These are phyloP conservation scores for Agrypnus murinus DNA, from an alignment of 2,888 invertebrate genomes.

Conservation along the genomic window DNA sequence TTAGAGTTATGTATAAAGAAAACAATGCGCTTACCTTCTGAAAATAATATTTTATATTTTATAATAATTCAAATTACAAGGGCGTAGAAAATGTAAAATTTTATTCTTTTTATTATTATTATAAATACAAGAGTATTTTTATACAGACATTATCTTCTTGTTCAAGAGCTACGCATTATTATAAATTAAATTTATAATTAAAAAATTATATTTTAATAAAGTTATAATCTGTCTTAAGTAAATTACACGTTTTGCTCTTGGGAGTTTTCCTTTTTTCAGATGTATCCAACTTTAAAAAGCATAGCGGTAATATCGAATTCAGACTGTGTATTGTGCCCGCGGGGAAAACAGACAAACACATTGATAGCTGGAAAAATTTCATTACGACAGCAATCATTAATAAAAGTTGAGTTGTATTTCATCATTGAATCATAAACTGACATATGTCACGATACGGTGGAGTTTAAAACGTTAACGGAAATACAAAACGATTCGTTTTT, in stretches of 20 bases:
- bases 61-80: constrained; percentile 17
- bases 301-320: constrained; percentile 44
- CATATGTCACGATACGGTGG: constrained; percentile 42
- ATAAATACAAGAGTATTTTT: too few relatives aligned
- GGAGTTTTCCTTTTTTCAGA: neutral
- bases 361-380: constrained; percentile 50
- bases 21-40: constrained; percentile 18
- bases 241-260: too few relatives aligned
- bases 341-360: constrained; percentile 48
- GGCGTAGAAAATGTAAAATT: neutral
- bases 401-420: constrained; percentile 49
- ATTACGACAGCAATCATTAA: constrained; percentile 50
- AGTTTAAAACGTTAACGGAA: neutral
- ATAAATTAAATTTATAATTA: too few relatives aligned
- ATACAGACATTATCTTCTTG: too few relatives aligned
- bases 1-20: constrained; percentile 21
- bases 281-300: constrained; percentile 7
- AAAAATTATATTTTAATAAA: too few relatives aligned
- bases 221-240: too few relatives aligned
- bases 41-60: constrained; percentile 14
- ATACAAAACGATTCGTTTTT: constrained; percentile 1
- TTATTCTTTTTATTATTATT: too few relatives aligned
- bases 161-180: too few relatives aligned
- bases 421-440: constrained; percentile 49
- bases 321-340: constrained; percentile 42